Conservation (phyloP, 1,140 invertebrate species). For the Campoletis sonorensis region DNA sequence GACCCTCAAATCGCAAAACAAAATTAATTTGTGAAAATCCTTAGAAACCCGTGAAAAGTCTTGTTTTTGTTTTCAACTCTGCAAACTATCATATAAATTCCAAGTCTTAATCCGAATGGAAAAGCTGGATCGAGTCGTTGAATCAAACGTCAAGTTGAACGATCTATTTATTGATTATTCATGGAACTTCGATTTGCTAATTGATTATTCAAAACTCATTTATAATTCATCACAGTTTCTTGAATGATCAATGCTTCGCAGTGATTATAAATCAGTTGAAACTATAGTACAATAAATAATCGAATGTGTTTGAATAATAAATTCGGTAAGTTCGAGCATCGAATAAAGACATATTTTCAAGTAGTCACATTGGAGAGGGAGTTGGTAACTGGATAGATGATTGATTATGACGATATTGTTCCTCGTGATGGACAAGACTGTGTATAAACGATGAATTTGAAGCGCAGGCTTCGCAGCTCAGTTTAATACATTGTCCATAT, state of each 20-base stretch:
- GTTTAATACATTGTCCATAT: neutral
- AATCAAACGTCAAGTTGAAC: too few relatives aligned
- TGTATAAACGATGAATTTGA: slow-evolving; percentile 1
- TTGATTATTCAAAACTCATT: too few relatives aligned
- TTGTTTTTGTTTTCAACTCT: too few relatives aligned
- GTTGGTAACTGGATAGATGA: slow-evolving; percentile 1
- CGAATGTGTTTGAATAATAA: too few relatives aligned
- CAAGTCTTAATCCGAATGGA: too few relatives aligned
- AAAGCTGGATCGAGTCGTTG: too few relatives aligned
- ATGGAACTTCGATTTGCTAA: too few relatives aligned
- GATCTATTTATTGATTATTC: too few relatives aligned
- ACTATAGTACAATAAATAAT: neutral
- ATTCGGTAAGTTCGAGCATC: slow-evolving; percentile 14
- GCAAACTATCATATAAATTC: too few relatives aligned
- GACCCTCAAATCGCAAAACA: too few relatives aligned
- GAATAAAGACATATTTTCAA: slow-evolving; percentile 32
- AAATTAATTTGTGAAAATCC: too few relatives aligned
- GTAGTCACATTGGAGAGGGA: neutral
- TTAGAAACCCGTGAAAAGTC: too few relatives aligned
- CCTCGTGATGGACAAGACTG: slow-evolving; percentile 2
- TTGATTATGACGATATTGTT: slow-evolving; percentile 1
- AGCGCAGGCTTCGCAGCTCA: neutral
- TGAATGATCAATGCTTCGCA: neutral
- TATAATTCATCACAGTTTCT: neutral
- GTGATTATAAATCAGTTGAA: slow-evolving; percentile 12